Conservation (phyloP, 2,888 invertebrate species). For the Nymphalis c-album region DNA sequence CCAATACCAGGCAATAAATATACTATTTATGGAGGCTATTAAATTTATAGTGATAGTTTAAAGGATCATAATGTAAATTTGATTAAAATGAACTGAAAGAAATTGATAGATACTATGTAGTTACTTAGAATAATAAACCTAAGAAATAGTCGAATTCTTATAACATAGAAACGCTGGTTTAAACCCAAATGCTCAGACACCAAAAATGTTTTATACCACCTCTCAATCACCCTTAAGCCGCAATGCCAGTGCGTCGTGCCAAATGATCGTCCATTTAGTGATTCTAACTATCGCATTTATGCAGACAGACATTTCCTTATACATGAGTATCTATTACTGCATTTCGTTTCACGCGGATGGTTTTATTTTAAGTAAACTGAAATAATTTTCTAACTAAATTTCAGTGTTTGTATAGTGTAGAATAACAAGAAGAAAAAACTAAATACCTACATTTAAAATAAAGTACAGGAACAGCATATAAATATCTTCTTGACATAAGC, state of each 20-base stretch:
- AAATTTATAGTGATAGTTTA: no score
- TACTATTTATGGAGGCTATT: no score
- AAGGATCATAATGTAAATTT: no score
- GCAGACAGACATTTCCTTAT: slow-evolving; percentile 36
- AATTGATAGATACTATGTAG: no score
- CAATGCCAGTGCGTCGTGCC: slow-evolving; percentile 39
- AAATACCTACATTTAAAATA: no score
- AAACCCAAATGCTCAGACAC: slow-evolving; percentile 32
- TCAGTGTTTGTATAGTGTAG: no score
- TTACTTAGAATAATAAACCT: background rate
- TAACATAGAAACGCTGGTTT: slow-evolving; percentile 16
- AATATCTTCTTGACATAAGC: no score
- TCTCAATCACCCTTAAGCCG: slow-evolving; percentile 36
- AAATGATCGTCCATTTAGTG: slow-evolving; percentile 41
- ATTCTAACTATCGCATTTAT: slow-evolving; percentile 40
- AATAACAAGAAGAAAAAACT: no score
- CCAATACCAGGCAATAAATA: no score
- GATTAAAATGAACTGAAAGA: no score
- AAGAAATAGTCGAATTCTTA: background rate
- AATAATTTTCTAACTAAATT: background rate
- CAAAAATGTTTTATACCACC: slow-evolving; percentile 28
- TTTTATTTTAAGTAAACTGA: background rate
- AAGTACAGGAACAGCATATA: no score
- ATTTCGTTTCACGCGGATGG: background rate
- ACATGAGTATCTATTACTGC: slow-evolving; percentile 26